Conservation (phyloP, 2,888 invertebrate species). For the Amphipoea lucens region DNA sequence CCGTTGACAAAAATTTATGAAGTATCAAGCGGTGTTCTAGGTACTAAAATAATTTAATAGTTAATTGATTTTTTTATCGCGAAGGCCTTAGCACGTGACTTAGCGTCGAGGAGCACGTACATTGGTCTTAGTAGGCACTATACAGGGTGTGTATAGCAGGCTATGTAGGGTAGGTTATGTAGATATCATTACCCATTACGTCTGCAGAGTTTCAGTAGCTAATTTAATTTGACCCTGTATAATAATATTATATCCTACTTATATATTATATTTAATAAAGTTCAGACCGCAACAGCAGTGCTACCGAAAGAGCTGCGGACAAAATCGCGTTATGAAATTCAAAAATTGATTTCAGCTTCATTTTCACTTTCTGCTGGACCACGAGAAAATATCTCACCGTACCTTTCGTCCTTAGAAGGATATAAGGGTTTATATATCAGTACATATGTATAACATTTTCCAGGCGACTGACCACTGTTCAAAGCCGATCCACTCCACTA, state of each 20-base stretch:
- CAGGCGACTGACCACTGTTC: slow-evolving; percentile 74
- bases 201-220: too few species aligned
- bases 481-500: slow-evolving; percentile 68
- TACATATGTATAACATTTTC: slow-evolving; percentile 75
- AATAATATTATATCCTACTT: not conserved
- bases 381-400: slow-evolving; percentile 6
- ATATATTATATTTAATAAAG: not conserved
- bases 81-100: too few species aligned
- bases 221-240: too few species aligned
- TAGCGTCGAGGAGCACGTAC: too few species aligned
- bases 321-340: not conserved
- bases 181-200: too few species aligned
- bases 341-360: not conserved
- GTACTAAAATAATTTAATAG: not conserved
- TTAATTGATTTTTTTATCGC: not conserved
- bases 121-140: too few species aligned
- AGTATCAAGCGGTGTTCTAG: not conserved
- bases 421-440: slow-evolving; percentile 28
- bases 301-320: not conserved
- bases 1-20: not conserved
- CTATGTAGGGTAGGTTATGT: too few species aligned
- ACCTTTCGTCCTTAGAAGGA: not conserved
- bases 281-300: not conserved
- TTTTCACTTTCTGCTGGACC: not conserved
- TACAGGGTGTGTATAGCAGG: too few species aligned